Conservation (phyloP, 2,113 vertebrate species). For the Pomatorhinus ruficollis region DNA sequence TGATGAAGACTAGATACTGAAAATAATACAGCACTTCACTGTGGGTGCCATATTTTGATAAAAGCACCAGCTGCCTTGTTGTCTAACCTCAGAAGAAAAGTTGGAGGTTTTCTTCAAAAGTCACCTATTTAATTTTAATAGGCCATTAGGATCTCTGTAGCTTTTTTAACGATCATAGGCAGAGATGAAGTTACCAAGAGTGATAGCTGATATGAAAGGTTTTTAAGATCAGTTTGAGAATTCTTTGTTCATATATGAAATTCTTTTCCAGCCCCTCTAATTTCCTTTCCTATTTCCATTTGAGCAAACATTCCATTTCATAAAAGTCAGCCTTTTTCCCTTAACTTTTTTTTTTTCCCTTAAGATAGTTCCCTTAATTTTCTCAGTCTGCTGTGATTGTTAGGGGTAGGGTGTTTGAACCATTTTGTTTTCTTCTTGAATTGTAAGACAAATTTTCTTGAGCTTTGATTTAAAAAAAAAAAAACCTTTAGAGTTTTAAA, state of each 20-base stretch:
- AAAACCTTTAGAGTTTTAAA: background rate
- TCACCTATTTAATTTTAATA: background rate
- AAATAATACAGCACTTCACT: background rate
- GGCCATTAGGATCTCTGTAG: background rate
- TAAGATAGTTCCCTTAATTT: background rate
- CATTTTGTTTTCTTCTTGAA: background rate
- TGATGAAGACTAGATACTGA: background rate
- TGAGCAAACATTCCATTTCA: background rate
- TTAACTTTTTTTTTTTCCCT: no score
- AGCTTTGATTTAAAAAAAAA: background rate
- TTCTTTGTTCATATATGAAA: background rate
- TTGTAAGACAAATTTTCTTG: background rate
- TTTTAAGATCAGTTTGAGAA: background rate
- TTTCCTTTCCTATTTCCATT: background rate
- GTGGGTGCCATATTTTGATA: background rate
- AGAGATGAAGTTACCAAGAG: background rate
- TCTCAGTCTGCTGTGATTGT: background rate
- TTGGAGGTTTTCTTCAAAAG: background rate
- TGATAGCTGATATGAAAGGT: background rate
- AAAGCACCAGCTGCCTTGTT: background rate
- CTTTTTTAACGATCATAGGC: background rate
- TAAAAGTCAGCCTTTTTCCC: background rate
- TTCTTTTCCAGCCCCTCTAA: background rate
- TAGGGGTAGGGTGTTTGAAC: background rate
- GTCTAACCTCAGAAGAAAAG: background rate